Percentiles rank a stretch among this genome's conserved stretches.
These are phyloP conservation scores for Apostichopus leukothele DNA, from an alignment of 53 echinoderm and acorn worm species.

Conservation along the genomic window DNA sequence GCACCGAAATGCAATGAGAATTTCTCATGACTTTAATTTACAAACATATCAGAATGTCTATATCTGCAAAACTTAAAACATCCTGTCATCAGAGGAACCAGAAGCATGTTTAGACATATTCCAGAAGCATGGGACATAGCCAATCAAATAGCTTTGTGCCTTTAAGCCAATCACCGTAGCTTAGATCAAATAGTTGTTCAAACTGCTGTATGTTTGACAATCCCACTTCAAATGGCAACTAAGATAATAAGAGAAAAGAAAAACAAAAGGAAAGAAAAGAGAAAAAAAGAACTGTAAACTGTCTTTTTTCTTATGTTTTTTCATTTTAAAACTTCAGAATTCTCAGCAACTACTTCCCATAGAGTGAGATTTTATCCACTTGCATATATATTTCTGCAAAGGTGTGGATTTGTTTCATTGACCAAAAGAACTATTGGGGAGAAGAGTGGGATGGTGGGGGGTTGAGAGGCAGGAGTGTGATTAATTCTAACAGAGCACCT, in stretches of 20 bases:
- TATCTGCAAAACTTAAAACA: neutral
- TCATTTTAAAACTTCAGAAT: too few species aligned
- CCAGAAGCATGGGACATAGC: constrained; percentile 65
- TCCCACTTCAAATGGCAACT: constrained; percentile 95
- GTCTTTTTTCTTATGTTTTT: too few species aligned
- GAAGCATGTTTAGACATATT: neutral
- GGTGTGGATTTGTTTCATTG: too few species aligned
- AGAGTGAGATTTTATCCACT: too few species aligned
- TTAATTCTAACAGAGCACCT: too few species aligned
- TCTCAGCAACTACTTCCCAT: too few species aligned
- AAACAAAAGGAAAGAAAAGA: neutral
- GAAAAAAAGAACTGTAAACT: neutral
- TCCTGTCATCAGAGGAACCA: neutral
- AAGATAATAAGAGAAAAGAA: constrained; percentile 18
- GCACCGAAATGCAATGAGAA: neutral
- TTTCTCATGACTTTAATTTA: neutral
- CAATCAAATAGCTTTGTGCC: constrained; percentile 76
- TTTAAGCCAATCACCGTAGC: constrained; percentile 81
- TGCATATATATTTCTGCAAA: too few species aligned
- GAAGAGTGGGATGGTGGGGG: too few species aligned
- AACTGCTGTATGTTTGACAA: constrained; percentile 74
- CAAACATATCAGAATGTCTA: neutral
- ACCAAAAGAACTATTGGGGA: too few species aligned
- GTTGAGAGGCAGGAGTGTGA: too few species aligned
- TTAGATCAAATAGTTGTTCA: constrained; percentile 96